Percentiles rank a stretch among this genome's conserved stretches.
phyloP scores from a whole-genome alignment of 92 coral and sea anemone species.

The Epizoanthus scotinus region DNA sequence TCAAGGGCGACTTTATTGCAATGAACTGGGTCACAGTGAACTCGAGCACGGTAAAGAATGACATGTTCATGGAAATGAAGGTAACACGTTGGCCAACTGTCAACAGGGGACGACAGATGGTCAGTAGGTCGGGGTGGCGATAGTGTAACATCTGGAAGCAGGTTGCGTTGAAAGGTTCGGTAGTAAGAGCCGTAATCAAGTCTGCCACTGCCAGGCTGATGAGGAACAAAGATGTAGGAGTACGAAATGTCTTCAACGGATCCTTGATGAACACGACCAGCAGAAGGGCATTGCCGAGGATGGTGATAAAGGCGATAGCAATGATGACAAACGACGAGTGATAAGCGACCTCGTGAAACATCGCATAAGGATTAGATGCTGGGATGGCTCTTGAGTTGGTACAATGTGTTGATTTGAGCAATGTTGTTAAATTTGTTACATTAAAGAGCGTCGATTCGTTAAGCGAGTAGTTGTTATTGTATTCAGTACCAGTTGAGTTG shows the following conservation, averaged over 20 bases:
- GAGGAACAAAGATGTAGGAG: constrained; percentile 43
- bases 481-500: background rate
- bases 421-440: background rate
- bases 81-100: background rate
- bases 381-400: background rate
- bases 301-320: constrained; percentile 22
- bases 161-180: constrained; percentile 30
- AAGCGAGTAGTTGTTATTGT: background rate
- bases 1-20: constrained; percentile 44
- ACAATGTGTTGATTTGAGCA: background rate
- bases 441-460: background rate
- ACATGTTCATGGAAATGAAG: constrained; percentile 10
- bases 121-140: background rate
- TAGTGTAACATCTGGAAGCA: constrained; percentile 33
- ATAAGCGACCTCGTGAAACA: constrained; percentile 22
- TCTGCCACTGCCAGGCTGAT: constrained; percentile 40
- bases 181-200: constrained; percentile 17
- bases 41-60: constrained; percentile 35
- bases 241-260: constrained; percentile 38
- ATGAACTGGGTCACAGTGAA: constrained; percentile 40
- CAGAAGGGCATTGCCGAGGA: constrained; percentile 36
- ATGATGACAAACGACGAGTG: constrained; percentile 41
- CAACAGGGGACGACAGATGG: constrained; percentile 2
- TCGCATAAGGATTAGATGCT: background rate
- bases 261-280: constrained; percentile 42